A percentile compares a stretch with the other conserved stretches of the same genome.
phyloP scores from a whole-genome alignment of 2,113 vertebrate species.

The Amazona vittata region DNA sequence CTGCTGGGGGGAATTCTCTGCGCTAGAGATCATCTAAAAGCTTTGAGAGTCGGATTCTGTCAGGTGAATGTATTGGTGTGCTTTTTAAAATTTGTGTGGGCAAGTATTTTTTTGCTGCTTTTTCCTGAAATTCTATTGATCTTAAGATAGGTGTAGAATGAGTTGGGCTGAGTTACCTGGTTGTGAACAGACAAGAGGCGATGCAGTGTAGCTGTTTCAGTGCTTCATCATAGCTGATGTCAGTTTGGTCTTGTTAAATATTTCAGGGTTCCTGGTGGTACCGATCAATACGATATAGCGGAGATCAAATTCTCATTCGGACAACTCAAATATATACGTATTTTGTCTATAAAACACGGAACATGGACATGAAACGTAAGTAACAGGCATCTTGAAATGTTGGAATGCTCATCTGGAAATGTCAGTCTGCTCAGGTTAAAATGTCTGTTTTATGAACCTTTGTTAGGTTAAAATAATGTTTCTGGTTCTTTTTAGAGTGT shows the following conservation, averaged over 20 bases:
- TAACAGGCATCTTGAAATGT: constrained; percentile 20
- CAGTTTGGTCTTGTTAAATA: neutral
- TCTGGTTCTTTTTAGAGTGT: neutral
- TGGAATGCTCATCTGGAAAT: neutral
- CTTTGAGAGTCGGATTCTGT: neutral
- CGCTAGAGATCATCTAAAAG: neutral
- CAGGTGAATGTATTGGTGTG: neutral
- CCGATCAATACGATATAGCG: constrained; percentile 96
- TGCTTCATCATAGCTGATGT: neutral
- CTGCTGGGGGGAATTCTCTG: neutral
- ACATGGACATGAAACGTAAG: constrained; percentile 99
- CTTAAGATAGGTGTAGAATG: neutral
- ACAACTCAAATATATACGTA: constrained; percentile 98
- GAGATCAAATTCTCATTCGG: constrained; percentile 97
- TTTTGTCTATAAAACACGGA: constrained; percentile 97
- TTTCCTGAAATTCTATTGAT: neutral
- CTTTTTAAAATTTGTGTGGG: neutral
- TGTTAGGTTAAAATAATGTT: neutral
- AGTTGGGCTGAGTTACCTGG: neutral
- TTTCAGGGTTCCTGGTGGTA: constrained; percentile 99
- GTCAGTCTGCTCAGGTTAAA: neutral
- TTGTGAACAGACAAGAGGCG: neutral
- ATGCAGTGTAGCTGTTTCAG: neutral
- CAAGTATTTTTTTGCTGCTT: neutral
- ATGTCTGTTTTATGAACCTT: neutral